Evolutionary conservation across 2,888 invertebrate genomes (phyloP).

Genomic region (Eupithecia centaureata): DNA sequence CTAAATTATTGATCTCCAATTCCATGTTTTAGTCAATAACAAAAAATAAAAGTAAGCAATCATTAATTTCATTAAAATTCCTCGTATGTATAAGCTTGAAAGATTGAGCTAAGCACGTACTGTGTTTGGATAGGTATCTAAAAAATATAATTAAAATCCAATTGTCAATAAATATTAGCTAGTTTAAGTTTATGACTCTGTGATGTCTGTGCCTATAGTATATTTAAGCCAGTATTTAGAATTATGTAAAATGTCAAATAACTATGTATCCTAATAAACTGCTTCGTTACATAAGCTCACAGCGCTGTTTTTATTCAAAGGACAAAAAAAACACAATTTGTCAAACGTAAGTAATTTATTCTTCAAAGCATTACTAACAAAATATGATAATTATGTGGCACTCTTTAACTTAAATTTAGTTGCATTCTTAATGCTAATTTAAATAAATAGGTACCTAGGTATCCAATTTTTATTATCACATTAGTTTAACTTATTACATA

Average conservation of each 20-base stretch:
- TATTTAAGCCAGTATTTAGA: slow-evolving; percentile 62
- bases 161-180: neutral
- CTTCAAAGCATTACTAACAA: slow-evolving; percentile 1
- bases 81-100: slow-evolving; percentile 2
- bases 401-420: slow-evolving; percentile 30
- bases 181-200: slow-evolving; percentile 50
- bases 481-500: slow-evolving; percentile 24
- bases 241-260: slow-evolving; percentile 1
- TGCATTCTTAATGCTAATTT: slow-evolving; percentile 62
- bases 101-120: neutral
- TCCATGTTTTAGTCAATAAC: slow-evolving; percentile 58
- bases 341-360: neutral
- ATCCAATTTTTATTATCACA: slow-evolving; percentile 44
- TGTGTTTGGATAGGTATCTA: neutral
- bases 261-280: slow-evolving; percentile 8
- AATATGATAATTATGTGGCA: slow-evolving; percentile 29
- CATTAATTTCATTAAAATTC: neutral
- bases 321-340: neutral
- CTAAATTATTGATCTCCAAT: slow-evolving; percentile 65
- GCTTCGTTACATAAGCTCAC: slow-evolving; percentile 12
- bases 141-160: neutral
- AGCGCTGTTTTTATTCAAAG: neutral
- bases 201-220: slow-evolving; percentile 69
- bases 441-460: slow-evolving; percentile 42
- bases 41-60: slow-evolving; percentile 3